A percentile compares a stretch with the other conserved stretches of the same genome.
These are phyloP conservation scores for Hycleus phaleratus DNA, from an alignment of 1,140 invertebrate species.

Conservation along the genomic window DNA sequence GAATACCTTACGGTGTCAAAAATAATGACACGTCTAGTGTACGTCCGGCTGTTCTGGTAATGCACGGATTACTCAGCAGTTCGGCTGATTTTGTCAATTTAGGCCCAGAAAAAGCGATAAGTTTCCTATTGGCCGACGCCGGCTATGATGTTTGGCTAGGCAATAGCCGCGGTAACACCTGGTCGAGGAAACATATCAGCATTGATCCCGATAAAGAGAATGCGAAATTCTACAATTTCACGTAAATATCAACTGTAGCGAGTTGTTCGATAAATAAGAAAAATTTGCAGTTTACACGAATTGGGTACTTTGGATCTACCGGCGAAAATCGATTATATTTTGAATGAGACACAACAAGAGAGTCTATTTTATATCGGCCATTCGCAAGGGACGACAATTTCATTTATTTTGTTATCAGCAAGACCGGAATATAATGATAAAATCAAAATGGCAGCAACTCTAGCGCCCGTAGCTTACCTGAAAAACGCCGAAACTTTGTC, in stretches of 20 bases:
- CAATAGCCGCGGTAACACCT: slow-evolving; percentile 43
- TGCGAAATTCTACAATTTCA: background rate
- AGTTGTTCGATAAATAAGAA: background rate
- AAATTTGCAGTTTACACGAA: slow-evolving; percentile 57
- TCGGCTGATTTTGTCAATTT: slow-evolving; percentile 52
- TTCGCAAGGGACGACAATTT: slow-evolving; percentile 50
- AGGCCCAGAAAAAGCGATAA: slow-evolving; percentile 46
- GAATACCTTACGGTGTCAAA: slow-evolving; percentile 43
- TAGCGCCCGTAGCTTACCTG: background rate
- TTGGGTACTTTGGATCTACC: slow-evolving; percentile 57
- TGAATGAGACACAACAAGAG: slow-evolving; percentile 41
- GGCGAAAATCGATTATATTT: slow-evolving; percentile 51
- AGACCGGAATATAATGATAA: slow-evolving; percentile 49
- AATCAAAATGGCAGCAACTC: slow-evolving; percentile 29
- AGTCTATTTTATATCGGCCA: slow-evolving; percentile 50
- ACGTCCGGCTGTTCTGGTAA: slow-evolving; percentile 47
- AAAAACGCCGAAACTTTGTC: background rate
- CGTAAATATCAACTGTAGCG: background rate
- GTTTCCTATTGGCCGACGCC: slow-evolving; percentile 51
- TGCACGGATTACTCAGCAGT: slow-evolving; percentile 56
- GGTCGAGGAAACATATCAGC: background rate
- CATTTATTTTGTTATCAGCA: slow-evolving; percentile 46
- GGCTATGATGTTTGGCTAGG: slow-evolving; percentile 62
- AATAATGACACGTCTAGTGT: background rate
- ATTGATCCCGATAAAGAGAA: background rate